A percentile compares a stretch with the other conserved stretches of the same genome.
phyloP scores from a whole-genome alignment of 1,140 invertebrate species.

The Brevipalpus yothersi region DNA sequence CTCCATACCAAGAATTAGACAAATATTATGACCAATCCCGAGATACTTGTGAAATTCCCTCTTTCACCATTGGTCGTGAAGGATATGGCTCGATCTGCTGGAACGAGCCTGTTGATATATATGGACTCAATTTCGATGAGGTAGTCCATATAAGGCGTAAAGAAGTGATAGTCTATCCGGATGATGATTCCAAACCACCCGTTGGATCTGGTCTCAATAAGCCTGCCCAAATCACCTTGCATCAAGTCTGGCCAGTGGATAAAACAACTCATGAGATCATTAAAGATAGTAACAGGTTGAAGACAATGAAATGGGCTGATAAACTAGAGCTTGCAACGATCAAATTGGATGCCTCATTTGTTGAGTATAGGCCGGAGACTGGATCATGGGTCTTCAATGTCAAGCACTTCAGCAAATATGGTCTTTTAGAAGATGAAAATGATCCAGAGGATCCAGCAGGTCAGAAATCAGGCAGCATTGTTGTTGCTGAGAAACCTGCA shows the following conservation, averaged over 20 bases:
- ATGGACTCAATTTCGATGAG: slow-evolving; percentile 63
- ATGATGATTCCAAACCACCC: slow-evolving; percentile 39
- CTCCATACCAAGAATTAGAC: slow-evolving; percentile 43
- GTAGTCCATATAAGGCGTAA: slow-evolving; percentile 38
- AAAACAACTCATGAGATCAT: slow-evolving; percentile 54
- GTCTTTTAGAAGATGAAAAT: slow-evolving; percentile 65
- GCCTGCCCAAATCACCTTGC: slow-evolving; percentile 65
- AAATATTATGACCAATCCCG: slow-evolving; percentile 30
- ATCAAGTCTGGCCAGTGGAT: slow-evolving; percentile 78
- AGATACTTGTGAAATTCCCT: slow-evolving; percentile 56
- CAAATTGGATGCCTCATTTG: slow-evolving; percentile 63
- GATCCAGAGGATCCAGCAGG: slow-evolving; percentile 22
- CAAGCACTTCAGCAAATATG: slow-evolving; percentile 41
- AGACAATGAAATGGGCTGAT: slow-evolving; percentile 58
- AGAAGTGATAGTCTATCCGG: slow-evolving; percentile 37
- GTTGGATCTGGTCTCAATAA: slow-evolving; percentile 68
- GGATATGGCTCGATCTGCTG: slow-evolving; percentile 84
- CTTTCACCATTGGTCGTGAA: slow-evolving; percentile 64
- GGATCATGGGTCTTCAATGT: slow-evolving; percentile 80
- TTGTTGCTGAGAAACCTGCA: too few species aligned
- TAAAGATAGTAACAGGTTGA: slow-evolving; percentile 43
- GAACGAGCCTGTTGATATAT: slow-evolving; percentile 59
- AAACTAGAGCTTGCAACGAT: slow-evolving; percentile 56
- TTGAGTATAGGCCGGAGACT: slow-evolving; percentile 79
- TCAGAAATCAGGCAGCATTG: too few species aligned